phyloP scores from a whole-genome alignment of 2,113 vertebrate genomes.

The Leucoraja erinaceus region DNA sequence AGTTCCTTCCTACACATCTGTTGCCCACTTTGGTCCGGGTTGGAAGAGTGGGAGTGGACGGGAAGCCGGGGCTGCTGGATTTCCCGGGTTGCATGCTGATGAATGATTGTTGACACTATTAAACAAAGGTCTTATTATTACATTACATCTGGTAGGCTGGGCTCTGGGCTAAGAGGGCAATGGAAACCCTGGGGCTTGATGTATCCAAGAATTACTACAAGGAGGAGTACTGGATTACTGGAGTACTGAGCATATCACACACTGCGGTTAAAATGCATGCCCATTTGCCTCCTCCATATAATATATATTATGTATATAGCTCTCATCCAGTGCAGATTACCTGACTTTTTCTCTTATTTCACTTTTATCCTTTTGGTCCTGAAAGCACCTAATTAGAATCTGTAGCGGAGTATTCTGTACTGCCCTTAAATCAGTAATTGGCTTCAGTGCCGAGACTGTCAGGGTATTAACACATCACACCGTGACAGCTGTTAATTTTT shows the following conservation, averaged over 20 bases:
- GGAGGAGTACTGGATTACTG: conserved; percentile 58
- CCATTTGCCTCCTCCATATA: conserved; percentile 63
- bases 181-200: conserved; percentile 54
- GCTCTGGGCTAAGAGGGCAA: conserved; percentile 52
- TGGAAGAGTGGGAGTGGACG: background rate
- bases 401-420: conserved; percentile 80
- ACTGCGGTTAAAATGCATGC: conserved; percentile 62
- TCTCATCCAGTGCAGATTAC: conserved; percentile 62
- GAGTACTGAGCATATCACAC: conserved; percentile 78
- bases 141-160: conserved; percentile 59
- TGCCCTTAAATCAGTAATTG: conserved; percentile 99
- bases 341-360: conserved; percentile 76
- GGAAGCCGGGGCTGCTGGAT: conserved; percentile 39
- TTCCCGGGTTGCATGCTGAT: conserved; percentile 46
- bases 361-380: conserved; percentile 95
- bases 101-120: conserved; percentile 66
- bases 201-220: conserved; percentile 71
- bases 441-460: conserved; percentile 95
- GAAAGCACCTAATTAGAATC: conserved; percentile 97
- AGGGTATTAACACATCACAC: conserved; percentile 99
- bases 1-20: background rate
- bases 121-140: conserved; percentile 70
- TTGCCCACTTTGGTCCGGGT: conserved; percentile 7
- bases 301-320: background rate
- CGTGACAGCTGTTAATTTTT: conserved; percentile 98